Evolutionary conservation across 2,888 invertebrate species (phyloP), one percentile per base, ranked within the genome.

Genomic region (Chrysina gloriosa): DNA sequence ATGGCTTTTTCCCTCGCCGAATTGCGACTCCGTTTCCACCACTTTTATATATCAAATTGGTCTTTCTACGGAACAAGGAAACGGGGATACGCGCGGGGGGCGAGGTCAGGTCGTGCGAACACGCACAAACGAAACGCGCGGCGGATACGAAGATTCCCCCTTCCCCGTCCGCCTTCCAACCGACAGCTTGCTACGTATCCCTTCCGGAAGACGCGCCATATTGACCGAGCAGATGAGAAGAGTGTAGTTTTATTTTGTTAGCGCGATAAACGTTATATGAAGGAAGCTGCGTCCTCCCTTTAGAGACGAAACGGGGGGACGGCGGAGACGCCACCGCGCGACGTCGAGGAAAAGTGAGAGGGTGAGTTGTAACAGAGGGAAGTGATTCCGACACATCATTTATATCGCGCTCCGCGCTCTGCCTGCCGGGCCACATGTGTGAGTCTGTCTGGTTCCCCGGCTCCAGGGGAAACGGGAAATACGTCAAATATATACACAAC

Each of bases 381-480:
- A 66, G 36, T 56, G 66, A 56, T 23, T 56, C 31, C 66, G 66
- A 66, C 66, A 66, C 56, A 47, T 66, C 66, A 66, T 66, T 66
- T 66, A 66, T 66, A 66, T 66, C 58, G 29, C 42, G 42, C 54
- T 23, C 23, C 36, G 19, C n/a, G 9, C 19, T 16, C 16, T 4
- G 16, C 4, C 7, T 14, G 16, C 27, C 42, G 25, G 52, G 52
- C 58, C 66, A 66, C 48, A 66, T 66, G 66, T 47, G 66, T 29
- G 29, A 1, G 11, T 52, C 31, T n/a, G 31, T 31, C 31, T 1
- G 31, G n/a, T n/a, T n/a, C n/a, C n/a, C n/a, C n/a, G n/a, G n/a
- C n/a, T n/a, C n/a, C n/a, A n/a, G n/a, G n/a, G n/a, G n/a, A n/a
- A n/a, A n/a, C n/a, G n/a, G n/a, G n/a, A n/a, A n/a, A n/a, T n/a